Evolutionary conservation across 2,888 invertebrate species (phyloP).

Genomic region (Pemphredon lugubris): DNA sequence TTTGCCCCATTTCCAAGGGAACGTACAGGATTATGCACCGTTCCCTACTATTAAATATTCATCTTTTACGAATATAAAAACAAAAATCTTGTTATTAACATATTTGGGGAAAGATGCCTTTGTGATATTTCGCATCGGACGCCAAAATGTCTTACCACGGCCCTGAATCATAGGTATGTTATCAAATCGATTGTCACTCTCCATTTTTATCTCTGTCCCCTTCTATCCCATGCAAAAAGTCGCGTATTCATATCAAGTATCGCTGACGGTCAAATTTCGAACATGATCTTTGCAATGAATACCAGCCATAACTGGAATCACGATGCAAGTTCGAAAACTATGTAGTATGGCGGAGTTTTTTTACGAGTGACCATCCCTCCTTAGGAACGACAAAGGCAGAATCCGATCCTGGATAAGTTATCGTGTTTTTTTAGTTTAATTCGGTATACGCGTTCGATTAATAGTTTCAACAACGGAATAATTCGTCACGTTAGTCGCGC

Average conservation of each 20-base stretch:
- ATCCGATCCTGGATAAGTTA: background rate
- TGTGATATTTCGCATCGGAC: too few relatives aligned
- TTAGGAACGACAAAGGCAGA: background rate
- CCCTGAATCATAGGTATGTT: background rate
- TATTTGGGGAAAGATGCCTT: too few relatives aligned
- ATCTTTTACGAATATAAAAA: too few relatives aligned
- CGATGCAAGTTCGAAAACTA: background rate
- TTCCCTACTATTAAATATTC: too few relatives aligned
- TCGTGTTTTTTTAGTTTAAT: background rate
- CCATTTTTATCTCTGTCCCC: too few relatives aligned
- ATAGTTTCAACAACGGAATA: constrained; percentile 3
- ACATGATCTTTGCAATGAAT: constrained; percentile 3
- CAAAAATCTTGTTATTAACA: too few relatives aligned
- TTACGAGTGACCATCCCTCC: background rate
- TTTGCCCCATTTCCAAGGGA: too few relatives aligned
- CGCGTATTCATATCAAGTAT: too few relatives aligned
- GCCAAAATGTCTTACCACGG: too few relatives aligned
- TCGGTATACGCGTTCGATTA: background rate
- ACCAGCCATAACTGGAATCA: background rate
- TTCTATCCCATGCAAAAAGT: too few relatives aligned
- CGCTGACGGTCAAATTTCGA: constrained; percentile 1
- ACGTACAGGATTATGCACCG: too few relatives aligned
- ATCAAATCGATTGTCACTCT: background rate
- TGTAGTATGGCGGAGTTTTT: background rate
- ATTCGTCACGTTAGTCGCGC: background rate